phyloP scores from a whole-genome alignment of 2,888 invertebrate genomes.

The Trachelus stipa region DNA sequence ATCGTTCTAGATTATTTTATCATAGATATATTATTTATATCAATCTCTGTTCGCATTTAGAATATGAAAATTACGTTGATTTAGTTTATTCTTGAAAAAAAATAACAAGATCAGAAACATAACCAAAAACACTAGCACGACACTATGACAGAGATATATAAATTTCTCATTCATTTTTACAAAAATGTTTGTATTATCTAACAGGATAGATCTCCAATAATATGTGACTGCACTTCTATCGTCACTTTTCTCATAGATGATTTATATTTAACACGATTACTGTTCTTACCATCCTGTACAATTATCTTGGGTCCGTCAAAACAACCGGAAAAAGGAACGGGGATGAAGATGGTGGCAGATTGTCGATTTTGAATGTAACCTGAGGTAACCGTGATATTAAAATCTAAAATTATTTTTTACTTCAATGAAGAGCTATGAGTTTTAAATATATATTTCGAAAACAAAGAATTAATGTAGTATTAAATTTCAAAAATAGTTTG shows the following conservation, averaged over 20 bases:
- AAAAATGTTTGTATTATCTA: background rate
- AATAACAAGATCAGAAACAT: background rate
- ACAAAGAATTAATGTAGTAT: background rate
- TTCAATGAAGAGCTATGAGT: background rate
- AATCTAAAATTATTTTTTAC: background rate
- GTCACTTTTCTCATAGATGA: background rate
- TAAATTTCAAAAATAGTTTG: background rate
- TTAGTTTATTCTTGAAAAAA: background rate
- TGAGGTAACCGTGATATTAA: constrained; percentile 15
- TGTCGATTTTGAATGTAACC: constrained; percentile 21
- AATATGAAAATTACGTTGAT: background rate
- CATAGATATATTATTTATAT: background rate
- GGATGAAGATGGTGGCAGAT: background rate
- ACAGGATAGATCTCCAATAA: background rate
- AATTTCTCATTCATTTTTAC: background rate
- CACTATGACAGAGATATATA: background rate
- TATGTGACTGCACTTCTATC: background rate
- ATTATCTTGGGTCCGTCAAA: constrained; percentile 34
- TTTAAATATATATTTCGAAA: background rate
- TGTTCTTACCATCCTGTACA: constrained; percentile 46
- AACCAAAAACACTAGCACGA: background rate
- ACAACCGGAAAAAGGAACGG: constrained; percentile 39
- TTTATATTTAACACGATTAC: constrained; percentile 28
- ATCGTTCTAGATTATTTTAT: background rate
- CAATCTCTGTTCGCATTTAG: background rate